Conservation (phyloP, 2,888 invertebrate genomes). For the Apodemia mormo region DNA sequence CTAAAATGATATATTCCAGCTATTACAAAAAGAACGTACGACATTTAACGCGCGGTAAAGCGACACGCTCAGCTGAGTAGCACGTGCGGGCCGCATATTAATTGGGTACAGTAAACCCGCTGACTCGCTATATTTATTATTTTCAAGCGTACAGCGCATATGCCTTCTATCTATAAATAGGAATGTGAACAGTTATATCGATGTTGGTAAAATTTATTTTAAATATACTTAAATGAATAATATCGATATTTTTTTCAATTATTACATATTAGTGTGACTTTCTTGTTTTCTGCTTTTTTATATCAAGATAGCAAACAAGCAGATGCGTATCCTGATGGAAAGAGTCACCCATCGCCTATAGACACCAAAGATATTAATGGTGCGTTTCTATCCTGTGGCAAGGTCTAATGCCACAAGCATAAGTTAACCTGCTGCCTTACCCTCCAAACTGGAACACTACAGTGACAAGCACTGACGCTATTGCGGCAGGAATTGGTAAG, state of each 20-base stretch:
- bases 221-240: neutral
- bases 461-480: too few relatives aligned
- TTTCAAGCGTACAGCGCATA: conserved; percentile 11
- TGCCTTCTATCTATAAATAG: conserved; percentile 1
- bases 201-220: neutral
- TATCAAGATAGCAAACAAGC: too few relatives aligned
- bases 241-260: neutral
- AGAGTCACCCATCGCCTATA: too few relatives aligned
- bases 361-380: too few relatives aligned
- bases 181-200: neutral
- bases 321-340: too few relatives aligned
- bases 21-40: conserved; percentile 37
- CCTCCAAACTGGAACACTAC: too few relatives aligned
- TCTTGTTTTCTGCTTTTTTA: neutral
- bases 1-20: conserved; percentile 37
- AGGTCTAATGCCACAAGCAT: too few relatives aligned
- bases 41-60: conserved; percentile 34
- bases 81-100: conserved; percentile 66
- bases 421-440: too few relatives aligned
- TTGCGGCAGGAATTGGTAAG: too few relatives aligned
- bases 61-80: conserved; percentile 41
- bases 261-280: too few relatives aligned
- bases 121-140: conserved; percentile 35
- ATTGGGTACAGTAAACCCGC: conserved; percentile 57
- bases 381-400: too few relatives aligned